These are phyloP conservation scores for Silurus asotus DNA, from an alignment of 2,113 vertebrate genomes.

Conservation along the genomic window DNA sequence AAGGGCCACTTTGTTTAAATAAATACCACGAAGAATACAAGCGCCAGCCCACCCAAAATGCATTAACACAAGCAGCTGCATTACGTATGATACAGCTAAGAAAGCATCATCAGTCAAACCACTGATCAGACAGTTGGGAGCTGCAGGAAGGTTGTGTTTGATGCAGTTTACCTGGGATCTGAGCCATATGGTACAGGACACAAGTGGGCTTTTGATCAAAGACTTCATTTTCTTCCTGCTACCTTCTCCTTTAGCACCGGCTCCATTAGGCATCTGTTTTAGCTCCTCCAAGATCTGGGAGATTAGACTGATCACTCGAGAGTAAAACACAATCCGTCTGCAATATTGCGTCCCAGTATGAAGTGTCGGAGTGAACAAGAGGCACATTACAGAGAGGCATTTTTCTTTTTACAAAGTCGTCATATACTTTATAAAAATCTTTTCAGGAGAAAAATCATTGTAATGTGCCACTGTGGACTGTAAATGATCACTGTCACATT, in stretches of 20 bases:
- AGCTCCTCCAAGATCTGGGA: conserved; percentile 50
- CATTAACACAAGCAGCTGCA: neutral
- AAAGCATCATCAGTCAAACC: neutral
- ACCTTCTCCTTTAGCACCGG: conserved; percentile 47
- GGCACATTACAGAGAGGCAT: neutral
- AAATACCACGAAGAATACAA: neutral
- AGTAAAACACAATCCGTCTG: conserved; percentile 60
- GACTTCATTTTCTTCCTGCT: conserved; percentile 17
- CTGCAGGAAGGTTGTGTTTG: conserved; percentile 30
- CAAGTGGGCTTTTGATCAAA: conserved; percentile 12
- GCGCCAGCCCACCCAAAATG: neutral
- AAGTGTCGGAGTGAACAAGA: neutral
- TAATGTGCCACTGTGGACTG: neutral
- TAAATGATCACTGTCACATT: neutral
- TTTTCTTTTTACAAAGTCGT: neutral
- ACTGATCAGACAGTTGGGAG: conserved; percentile 42
- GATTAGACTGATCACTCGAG: conserved; percentile 63
- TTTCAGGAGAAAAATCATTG: neutral
- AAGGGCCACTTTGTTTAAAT: neutral
- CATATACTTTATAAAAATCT: neutral
- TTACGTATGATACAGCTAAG: too few species aligned
- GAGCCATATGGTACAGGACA: conserved; percentile 16
- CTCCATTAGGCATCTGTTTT: conserved; percentile 51
- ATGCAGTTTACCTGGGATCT: conserved; percentile 39
- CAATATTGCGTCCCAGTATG: conserved; percentile 54